A percentile compares a stretch with the other conserved stretches of the same genome.
Evolutionary conservation across 2,113 vertebrate genomes (phyloP).

Genomic region (Coptodon bakossiorum): DNA sequence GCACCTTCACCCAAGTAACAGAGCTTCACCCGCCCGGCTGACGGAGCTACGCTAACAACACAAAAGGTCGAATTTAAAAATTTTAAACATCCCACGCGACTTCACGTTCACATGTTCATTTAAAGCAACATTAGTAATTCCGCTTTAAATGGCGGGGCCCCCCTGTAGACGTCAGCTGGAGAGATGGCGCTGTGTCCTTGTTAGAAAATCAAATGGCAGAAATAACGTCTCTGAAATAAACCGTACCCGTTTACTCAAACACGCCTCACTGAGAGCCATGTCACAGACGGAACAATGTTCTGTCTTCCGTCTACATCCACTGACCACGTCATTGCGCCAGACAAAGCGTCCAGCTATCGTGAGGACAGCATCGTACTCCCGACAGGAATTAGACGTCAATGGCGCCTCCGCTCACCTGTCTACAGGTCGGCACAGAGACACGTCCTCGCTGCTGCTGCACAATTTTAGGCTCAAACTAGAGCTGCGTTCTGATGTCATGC

Average conservation of each 20-base stretch:
- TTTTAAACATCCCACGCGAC: not conserved
- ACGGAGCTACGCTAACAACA: not conserved
- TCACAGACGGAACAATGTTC: not conserved
- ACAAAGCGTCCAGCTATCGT: not conserved
- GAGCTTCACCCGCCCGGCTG: not conserved
- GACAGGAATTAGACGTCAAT: not conserved
- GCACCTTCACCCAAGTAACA: not conserved
- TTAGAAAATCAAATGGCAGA: not conserved
- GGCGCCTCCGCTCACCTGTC: not conserved
- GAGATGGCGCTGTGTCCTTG: not conserved
- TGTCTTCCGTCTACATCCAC: not conserved
- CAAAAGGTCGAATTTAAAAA: not conserved
- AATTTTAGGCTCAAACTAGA: not conserved
- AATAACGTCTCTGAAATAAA: not conserved
- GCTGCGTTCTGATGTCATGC: not conserved
- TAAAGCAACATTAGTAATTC: not conserved
- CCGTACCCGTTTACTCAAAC: not conserved
- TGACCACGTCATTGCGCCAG: not conserved
- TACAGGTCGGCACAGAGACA: not conserved
- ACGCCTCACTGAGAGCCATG: not conserved
- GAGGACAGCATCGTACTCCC: not conserved
- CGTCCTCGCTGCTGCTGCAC: not conserved
- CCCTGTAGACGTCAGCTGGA: not conserved
- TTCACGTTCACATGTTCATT: not conserved
- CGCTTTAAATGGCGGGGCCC: not conserved